A percentile compares a stretch with the other conserved stretches of the same genome.
These are phyloP conservation scores for Strigamia transsilvanica DNA, from an alignment of 2,888 invertebrate genomes.

Conservation along the genomic window DNA sequence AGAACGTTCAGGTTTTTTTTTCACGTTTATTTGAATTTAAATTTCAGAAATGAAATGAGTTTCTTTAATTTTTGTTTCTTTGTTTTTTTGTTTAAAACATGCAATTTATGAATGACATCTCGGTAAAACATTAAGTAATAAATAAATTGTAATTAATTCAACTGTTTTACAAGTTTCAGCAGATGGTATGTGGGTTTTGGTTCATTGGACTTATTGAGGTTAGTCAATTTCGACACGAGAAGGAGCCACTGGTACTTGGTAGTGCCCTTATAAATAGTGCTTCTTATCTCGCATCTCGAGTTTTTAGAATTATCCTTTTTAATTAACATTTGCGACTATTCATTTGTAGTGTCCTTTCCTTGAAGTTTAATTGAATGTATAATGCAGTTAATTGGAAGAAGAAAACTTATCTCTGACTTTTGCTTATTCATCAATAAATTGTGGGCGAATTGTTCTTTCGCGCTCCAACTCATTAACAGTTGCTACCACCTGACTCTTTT, in stretches of 20 bases:
- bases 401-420: conserved; percentile 8
- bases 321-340: neutral
- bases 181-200: conserved; percentile 17
- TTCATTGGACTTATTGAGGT: conserved; percentile 2
- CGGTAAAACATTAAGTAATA: neutral
- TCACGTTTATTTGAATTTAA: neutral
- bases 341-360: conserved; percentile 5
- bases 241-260: conserved; percentile 29
- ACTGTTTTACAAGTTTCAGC: conserved; percentile 21
- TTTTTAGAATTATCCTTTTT: conserved; percentile 29
- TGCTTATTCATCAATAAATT: conserved; percentile 25
- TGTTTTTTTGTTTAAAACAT: neutral
- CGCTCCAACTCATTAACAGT: conserved; percentile 15
- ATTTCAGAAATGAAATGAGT: neutral
- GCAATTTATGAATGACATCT: neutral
- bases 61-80: neutral
- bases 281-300: conserved; percentile 22
- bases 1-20: neutral
- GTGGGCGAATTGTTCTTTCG: conserved; percentile 20
- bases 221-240: neutral
- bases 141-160: neutral
- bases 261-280: neutral
- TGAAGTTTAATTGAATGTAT: conserved; percentile 24
- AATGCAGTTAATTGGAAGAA: conserved; percentile 27
- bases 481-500: conserved; percentile 18